These are phyloP conservation scores for Halcyon smyrnensis DNA, from an alignment of 2,797 vertebrate species.

Conservation along the genomic window DNA sequence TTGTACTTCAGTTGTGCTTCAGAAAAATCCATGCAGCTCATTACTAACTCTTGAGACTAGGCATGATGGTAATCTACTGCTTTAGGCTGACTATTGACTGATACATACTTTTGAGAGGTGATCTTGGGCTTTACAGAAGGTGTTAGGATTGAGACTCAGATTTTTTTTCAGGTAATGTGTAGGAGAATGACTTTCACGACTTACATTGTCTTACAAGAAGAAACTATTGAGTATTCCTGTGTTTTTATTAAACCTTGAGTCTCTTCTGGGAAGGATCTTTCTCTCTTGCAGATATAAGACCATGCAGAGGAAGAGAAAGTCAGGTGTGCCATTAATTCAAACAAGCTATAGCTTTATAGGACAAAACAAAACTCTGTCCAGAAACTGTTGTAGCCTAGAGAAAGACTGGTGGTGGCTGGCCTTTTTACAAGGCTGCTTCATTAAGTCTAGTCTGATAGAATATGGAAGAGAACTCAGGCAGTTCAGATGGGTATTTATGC, in stretches of 20 bases:
- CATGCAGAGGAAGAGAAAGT: not conserved
- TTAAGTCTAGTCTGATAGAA: not conserved
- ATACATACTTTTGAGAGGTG: not conserved
- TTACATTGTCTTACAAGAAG: not conserved
- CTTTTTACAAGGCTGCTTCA: not conserved
- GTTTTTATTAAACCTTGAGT: not conserved
- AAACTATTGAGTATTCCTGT: not conserved
- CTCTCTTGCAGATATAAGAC: not conserved
- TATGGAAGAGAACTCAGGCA: not conserved
- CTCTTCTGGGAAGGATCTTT: not conserved
- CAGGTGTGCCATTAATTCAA: not conserved
- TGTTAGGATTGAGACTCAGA: accelerated
- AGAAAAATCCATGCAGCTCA: not conserved
- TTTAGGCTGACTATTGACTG: not conserved
- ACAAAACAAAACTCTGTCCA: not conserved
- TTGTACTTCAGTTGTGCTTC: no score
- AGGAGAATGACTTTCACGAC: not conserved
- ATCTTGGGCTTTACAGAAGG: not conserved
- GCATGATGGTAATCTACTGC: not conserved
- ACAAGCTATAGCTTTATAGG: not conserved
- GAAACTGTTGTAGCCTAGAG: not conserved
- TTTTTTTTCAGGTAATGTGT: not conserved
- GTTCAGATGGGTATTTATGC: not conserved
- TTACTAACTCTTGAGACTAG: not conserved
- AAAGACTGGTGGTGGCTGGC: not conserved